These are phyloP conservation scores for Ormyrus nitidulus DNA, from an alignment of 2,888 invertebrate genomes.

Conservation along the genomic window DNA sequence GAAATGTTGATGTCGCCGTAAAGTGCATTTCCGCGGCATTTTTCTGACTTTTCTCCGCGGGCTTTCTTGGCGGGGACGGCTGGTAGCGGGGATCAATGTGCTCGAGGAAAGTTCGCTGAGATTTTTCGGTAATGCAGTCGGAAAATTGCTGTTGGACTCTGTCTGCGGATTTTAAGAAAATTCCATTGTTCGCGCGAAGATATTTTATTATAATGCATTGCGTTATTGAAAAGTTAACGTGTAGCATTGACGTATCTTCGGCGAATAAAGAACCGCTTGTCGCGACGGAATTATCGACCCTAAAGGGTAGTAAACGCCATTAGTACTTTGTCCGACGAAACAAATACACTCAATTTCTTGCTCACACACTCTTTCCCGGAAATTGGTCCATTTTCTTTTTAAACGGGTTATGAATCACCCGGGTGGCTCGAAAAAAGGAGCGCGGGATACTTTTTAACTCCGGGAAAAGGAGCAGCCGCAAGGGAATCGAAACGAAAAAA, in stretches of 20 bases:
- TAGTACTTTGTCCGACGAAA: constrained; percentile 5
- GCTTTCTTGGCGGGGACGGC: too few species aligned
- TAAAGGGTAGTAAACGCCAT: constrained; percentile 4
- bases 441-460: not conserved
- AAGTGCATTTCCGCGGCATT: constrained; percentile 19
- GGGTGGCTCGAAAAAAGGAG: constrained; percentile 21
- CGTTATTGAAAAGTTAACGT: too few species aligned
- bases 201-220: too few species aligned
- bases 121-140: not conserved
- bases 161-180: too few species aligned
- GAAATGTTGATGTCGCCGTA: constrained; percentile 19
- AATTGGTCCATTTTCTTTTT: constrained; percentile 38
- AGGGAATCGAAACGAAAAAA: not conserved
- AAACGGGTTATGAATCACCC: constrained; percentile 41
- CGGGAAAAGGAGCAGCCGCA: constrained; percentile 20
- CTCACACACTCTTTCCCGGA: constrained; percentile 12
- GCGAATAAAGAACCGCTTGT: too few species aligned
- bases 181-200: too few species aligned
- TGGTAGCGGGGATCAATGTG: too few species aligned
- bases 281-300: constrained; percentile 26
- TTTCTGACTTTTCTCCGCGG: not conserved
- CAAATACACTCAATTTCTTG: constrained; percentile 14
- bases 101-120: not conserved
- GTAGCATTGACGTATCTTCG: too few species aligned
- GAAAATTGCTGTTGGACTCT: too few species aligned